Evolutionary conservation across 1,140 invertebrate species (phyloP), one percentile per base, ranked within the genome.

Genomic region (Drosophila kurseongensis): DNA sequence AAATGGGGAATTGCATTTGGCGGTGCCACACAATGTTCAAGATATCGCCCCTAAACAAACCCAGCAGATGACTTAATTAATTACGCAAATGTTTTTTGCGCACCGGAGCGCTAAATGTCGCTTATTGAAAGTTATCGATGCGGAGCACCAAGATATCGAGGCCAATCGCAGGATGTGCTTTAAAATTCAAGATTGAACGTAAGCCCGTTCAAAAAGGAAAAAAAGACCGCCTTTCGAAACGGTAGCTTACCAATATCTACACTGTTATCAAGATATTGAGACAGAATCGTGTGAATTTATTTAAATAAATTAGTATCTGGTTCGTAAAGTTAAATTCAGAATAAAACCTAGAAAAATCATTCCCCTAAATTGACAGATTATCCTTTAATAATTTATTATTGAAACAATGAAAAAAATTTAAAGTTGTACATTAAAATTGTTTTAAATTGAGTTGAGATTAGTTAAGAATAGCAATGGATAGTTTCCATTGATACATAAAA

Each of bases 1-100:
- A 56, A 71, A 58, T 41, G 27, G 67, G 51, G 67, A 71, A 71
- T 71, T 71, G 67, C 67, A 71, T 71, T 71, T 57, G 29, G 35
- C 42, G 65, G 42, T 58, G 52, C 36, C 65, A 18, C 66, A 57
- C 65, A 27, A 66, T 52, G 44, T n/a, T 51, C 41, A 23, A 41
- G 42, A 71, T 71, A 71, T 71, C 32, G 50, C 58, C 51, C 38
- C 50, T 55, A 75, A 75, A 54, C 54, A 66, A 76, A 68, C 56
- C 51, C 41, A 44, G 48, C 52, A 69, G 76, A 75, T 65, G 66
- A 59, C 66, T 73, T 77, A 74, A 86, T 86, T 85, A 85, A 80
- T 76, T 88, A 59, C 61, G 65, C 58, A 78, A 75, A 81, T 75
- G 55, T 27, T 77, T 73, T 60, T 58, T 57, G 50, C 73, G 55